Conservation (phyloP, 2,797 vertebrate genomes). For the Sebastes minor region DNA sequence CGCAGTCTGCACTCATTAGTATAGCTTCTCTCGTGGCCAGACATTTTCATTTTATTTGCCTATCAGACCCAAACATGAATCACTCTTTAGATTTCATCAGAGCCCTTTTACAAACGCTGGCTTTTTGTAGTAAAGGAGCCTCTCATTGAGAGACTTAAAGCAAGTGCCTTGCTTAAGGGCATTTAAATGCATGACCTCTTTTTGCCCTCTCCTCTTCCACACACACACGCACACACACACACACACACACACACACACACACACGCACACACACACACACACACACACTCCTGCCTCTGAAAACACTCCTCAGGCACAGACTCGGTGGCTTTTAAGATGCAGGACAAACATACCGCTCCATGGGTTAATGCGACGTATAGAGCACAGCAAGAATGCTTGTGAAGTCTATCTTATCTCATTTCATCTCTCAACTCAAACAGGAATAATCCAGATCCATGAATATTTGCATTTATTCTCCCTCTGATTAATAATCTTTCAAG, state of each 20-base stretch:
- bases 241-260: conserved; percentile 20
- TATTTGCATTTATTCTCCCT: neutral
- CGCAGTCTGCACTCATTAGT: conserved; percentile 30
- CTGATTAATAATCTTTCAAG: conserved; percentile 4
- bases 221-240: neutral
- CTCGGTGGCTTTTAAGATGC: conserved; percentile 50
- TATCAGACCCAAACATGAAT: conserved; percentile 57
- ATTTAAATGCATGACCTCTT: conserved; percentile 76
- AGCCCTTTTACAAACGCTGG: conserved; percentile 15
- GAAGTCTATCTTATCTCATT: conserved; percentile 49
- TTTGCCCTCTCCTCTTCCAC: conserved; percentile 62
- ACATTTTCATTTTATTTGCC: conserved; percentile 65
- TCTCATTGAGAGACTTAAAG: conserved; percentile 62
- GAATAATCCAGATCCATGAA: neutral
- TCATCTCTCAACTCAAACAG: neutral
- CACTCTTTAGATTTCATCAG: conserved; percentile 24
- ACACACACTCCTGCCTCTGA: conserved; percentile 46
- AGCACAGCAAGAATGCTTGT: conserved; percentile 30
- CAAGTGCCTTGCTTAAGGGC: conserved; percentile 78
- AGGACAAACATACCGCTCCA: conserved; percentile 57
- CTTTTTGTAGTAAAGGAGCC: conserved; percentile 44
- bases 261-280: neutral
- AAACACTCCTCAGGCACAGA: conserved; percentile 61
- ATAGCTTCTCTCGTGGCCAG: conserved; percentile 31
- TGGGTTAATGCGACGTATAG: conserved; percentile 23